Conservation (phyloP, 2,797 vertebrate genomes). For the Xiphorhynchus erythropygius region DNA sequence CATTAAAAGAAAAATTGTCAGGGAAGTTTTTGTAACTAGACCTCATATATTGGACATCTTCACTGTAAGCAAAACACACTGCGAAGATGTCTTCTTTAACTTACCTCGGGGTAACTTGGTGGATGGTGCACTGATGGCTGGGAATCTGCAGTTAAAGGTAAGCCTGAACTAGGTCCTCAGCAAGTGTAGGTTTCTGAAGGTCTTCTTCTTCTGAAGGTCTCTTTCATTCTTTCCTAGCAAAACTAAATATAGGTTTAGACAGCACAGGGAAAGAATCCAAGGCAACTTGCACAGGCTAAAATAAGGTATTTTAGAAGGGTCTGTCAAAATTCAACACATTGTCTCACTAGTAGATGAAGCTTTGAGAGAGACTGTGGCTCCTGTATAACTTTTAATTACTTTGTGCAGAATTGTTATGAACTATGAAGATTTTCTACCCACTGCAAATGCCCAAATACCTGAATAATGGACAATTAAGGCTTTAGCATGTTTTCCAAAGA, state of each 20-base stretch:
- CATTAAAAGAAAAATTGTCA: neutral
- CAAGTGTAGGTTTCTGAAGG: neutral
- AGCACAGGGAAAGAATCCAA: neutral
- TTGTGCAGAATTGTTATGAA: neutral
- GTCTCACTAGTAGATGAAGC: neutral
- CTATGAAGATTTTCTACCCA: neutral
- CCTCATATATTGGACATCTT: neutral
- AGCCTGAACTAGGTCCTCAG: neutral
- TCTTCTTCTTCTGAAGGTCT: neutral
- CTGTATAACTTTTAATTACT: neutral
- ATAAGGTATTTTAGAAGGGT: neutral
- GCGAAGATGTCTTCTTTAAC: neutral
- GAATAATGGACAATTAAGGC: neutral
- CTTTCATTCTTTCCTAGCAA: neutral
- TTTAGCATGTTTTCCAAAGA: neutral
- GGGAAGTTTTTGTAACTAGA: neutral
- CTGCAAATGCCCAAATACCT: neutral
- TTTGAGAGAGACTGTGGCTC: neutral
- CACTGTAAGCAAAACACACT: neutral
- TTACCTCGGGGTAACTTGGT: neutral
- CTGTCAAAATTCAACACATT: neutral
- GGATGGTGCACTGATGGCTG: fast-evolving
- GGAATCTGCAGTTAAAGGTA: neutral
- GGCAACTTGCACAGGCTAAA: neutral
- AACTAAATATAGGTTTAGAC: conserved; percentile 20